Evolutionary conservation across 1,140 invertebrate species (phyloP), one percentile per base, ranked within the genome.

Genomic region (Drosophila rhopaloa): DNA sequence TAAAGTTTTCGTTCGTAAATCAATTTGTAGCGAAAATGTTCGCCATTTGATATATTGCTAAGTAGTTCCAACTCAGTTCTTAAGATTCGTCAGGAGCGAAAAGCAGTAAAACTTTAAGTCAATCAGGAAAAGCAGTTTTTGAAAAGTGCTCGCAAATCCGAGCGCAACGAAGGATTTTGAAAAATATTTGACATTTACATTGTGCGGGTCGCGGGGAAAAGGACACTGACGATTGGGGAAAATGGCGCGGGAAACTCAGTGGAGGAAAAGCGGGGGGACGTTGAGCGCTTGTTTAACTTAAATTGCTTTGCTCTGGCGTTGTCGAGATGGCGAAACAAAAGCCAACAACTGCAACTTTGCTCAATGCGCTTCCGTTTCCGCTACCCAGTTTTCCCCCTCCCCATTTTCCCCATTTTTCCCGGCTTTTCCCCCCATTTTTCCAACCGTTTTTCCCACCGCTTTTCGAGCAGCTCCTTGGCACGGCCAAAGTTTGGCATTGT

Each of bases 351-450:
- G 84, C 83, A 86, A 88, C 83, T 86, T 86, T 86, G 83, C 83
- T 88, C 83, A 83, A 86, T 86, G 83, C 84, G 79, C 83, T 86
- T 86, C 83, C 83, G 83, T 86, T 86, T 86, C 83, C 83, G 83
- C 86, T 81, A 51, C 61, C 65, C 65, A 53, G 48, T 9, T 44
- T 16, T 16, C 37, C 37, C 11, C 46, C n/a, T 46, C 8, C 16
- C 19, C 19, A 29, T 14, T 19, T 2, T 44, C 16, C 16, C 16
- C 16, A 19, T 19, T 19, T 19, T 10, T 24, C 16, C 7, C 6
- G 32, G 51, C 16, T n/a, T 35, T 3, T 19, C 19, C 10, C 41
- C 38, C 37, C 1, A 0, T n/a, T n/a, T 43, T 38, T 50, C n/a
- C 40, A 46, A 8, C 10, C 43, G 14, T 32, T 53, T 46, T 60